phyloP scores from a whole-genome alignment of 2,888 invertebrate species.

The Ophion obscuratus region DNA sequence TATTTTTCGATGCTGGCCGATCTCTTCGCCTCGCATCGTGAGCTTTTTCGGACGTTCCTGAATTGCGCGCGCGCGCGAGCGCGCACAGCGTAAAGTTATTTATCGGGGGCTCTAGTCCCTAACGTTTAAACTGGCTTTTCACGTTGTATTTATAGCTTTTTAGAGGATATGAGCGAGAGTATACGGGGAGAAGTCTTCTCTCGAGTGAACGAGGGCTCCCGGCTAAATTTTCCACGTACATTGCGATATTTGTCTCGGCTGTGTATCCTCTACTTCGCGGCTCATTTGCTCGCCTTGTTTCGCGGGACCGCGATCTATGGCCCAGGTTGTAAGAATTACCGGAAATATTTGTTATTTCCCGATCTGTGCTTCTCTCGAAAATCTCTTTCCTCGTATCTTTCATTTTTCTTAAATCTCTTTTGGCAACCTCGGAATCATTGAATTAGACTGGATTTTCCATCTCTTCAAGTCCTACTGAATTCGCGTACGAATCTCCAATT shows the following conservation, averaged over 20 bases:
- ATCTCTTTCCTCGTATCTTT: too few species aligned
- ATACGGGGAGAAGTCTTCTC: background rate
- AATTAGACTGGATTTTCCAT: too few species aligned
- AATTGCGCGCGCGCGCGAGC: background rate
- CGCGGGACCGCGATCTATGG: too few species aligned
- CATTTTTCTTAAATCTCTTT: too few species aligned
- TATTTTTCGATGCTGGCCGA: constrained; percentile 19
- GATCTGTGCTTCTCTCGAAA: background rate
- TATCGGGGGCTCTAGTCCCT: constrained; percentile 53
- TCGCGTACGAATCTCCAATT: background rate
- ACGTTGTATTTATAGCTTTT: constrained; percentile 61
- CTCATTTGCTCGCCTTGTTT: background rate
- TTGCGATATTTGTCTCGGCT: constrained; percentile 49
- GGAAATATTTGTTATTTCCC: constrained; percentile 19
- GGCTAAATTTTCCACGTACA: constrained; percentile 45
- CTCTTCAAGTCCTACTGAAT: too few species aligned
- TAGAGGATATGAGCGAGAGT: constrained; percentile 37
- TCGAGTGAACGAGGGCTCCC: constrained; percentile 16
- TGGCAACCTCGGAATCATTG: too few species aligned
- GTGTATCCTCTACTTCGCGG: constrained; percentile 45
- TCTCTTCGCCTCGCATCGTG: background rate
- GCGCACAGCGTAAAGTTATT: constrained; percentile 51
- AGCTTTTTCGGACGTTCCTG: constrained; percentile 37
- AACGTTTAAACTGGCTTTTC: constrained; percentile 53
- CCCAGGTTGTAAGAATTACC: constrained; percentile 1